Conservation (phyloP, 2,888 invertebrate genomes). For the Rotaria magnacalcarata region DNA sequence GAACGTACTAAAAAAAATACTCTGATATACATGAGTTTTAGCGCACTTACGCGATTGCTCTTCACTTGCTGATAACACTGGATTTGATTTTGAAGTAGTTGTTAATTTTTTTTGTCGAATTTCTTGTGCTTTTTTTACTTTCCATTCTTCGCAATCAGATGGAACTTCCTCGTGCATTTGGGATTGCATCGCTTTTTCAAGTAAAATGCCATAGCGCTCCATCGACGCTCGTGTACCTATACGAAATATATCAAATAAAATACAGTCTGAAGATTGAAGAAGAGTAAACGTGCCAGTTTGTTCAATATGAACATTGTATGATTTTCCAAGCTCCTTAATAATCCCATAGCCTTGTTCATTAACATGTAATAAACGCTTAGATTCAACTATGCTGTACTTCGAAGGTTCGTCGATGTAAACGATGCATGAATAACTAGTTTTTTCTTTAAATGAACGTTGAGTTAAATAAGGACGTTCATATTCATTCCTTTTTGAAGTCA, state of each 20-base stretch:
- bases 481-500: not conserved
- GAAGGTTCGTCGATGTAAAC: not conserved
- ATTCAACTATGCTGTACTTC: not conserved
- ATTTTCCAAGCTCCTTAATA: not conserved
- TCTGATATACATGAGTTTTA: no score
- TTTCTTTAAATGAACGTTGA: not conserved
- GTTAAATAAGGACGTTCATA: not conserved
- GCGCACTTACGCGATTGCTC: no score
- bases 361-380: not conserved
- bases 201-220: not conserved
- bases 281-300: not conserved
- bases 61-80: not conserved
- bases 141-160: not conserved
- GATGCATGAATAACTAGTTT: not conserved
- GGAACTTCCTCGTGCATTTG: not conserved
- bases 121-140: not conserved
- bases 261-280: not conserved
- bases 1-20: no score
- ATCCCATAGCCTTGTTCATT: not conserved
- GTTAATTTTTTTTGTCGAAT: not conserved
- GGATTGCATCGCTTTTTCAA: not conserved
- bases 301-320: not conserved
- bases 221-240: not conserved
- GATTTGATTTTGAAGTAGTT: not conserved
- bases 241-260: not conserved